Evolutionary conservation across 2,797 vertebrate genomes (phyloP), one percentile per base, ranked within the genome.

Genomic region (Epinephelus awoara): DNA sequence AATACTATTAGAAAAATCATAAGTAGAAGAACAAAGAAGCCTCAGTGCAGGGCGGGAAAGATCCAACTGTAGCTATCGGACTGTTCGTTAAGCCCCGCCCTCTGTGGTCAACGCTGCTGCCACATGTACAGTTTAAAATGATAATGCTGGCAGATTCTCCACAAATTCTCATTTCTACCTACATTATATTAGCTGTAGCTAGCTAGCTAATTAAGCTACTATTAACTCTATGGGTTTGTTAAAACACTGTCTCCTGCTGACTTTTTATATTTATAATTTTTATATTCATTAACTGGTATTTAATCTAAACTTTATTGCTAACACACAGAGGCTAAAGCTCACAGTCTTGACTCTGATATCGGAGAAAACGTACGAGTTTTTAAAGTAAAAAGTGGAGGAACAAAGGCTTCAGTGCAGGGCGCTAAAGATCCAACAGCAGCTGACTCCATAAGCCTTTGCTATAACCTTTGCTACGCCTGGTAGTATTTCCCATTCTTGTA

Each of bases 41-140:
- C 25, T 72, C 80, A 77, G 82, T 81, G 77, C 83, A 80, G 55
- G 38, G 49, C 7, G 51, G 56, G 56, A 72, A 75, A 55, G 25
- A 25, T 13, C 38, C 17, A 46, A 49, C 17, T 38, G 44, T 19
- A 27, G 8, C 58, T 47, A 27, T 21, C 62, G 40, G 67, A 75
- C 54, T 4, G 12, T 9, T 15, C 8, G 6, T 42, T 74, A 82
- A 88, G 50, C 79, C 68, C 79, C 58, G 29, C 69, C 76, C 67
- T 18, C 69, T 21, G 54, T 40, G 49, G 46, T 62, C 67, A 55
- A 27, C 34, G 10, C 54, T 63, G 44, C 57, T 18, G 34, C 6
- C 46, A 6, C 15, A 15, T 19, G 18, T 34, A 34, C 14, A 25
- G 21, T 44, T 44, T 2, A 23, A 13, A 3, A 40, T 12, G 17